Evolutionary conservation across 2,797 vertebrate species (phyloP), one percentile per base, ranked within the genome.

Genomic region (Monodelphis domestica): DNA sequence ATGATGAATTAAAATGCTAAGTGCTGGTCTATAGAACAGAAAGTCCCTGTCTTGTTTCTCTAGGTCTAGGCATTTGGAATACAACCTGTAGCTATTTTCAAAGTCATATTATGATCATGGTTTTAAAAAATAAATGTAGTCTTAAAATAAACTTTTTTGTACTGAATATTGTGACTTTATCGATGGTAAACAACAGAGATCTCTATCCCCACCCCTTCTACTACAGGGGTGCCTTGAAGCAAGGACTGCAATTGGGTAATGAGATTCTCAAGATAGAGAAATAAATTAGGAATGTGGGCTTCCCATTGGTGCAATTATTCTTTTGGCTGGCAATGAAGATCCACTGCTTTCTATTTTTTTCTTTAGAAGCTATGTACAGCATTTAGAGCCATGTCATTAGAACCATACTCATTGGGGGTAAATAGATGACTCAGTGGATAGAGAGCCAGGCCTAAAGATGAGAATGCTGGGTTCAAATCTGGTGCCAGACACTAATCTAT

Each of bases 1-100:
- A 9, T 90, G 51, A 84, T 90, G n/a, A 94, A 88, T 90, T 88
- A 15, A 94, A 87, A 38, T 94, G 5, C 54, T 29, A 51, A 55
- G 4, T 55, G 52, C 56, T 94, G 91, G 88, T 91, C 26, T 90
- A n/a, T 78, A 51, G 92, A 91, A 29, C n/a, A 94, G 38, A 95
- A 90, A 95, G 51, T 70, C 92, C 2, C 21, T 15, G 26, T 88
- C 92, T 53, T 90, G 12, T 21, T 90, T 5, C 1, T 92, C 24
- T 91, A 26, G 21, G 94, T 30, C 52, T 94, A 26, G 70, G 21
- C 38, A 11, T 45, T 38, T 89, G 30, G 5, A 89, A 38, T 50
- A n/a, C 12, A 89, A 11, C 51, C 45, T 91, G 87, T 1, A 63
- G 50, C 30, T 95, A n/a, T n/a, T 91, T 96, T 93, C 94, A 30